Evolutionary conservation across 2,888 invertebrate species (phyloP), one percentile per base, ranked within the genome.

Genomic region (Beris morrisii): DNA sequence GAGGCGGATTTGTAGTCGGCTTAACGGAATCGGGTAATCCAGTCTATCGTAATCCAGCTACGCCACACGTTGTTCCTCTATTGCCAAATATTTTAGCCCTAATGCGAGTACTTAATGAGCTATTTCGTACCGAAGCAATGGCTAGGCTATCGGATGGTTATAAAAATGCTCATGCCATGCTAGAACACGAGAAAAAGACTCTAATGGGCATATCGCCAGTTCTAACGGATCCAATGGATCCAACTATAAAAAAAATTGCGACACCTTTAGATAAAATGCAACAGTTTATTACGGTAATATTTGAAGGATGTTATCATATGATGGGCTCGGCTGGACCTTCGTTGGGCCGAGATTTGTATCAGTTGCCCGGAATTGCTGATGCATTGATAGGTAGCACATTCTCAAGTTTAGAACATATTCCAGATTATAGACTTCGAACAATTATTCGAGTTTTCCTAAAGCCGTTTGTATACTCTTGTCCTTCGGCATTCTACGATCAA

Each of bases 301-400:
- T 92, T 75, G 95, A 95, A 70, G 88, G 87, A 72, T 91, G 93
- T 75, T 91, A 88, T 75, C 90, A 91, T 74, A 84, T 92, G 81
- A 83, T 93, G 75, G 92, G 91, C 30, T 88, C 90, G 44, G 87
- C 91, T 52, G 91, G 92, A 1, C 84, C 86, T 13, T 87, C 90
- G 5, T 83, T 96, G n/a, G 93, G 93, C 0, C 86, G 92, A 73
- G 93, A 95, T 82, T 86, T 96, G 74, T 96, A 93, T 82, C 87
- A 87, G 69, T 83, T 90, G 69, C 85, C 90, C 6, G 89, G 89
- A 57, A 85, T 96, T 61, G 88, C 91, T 45, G 84, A 86, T 69
- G 90, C 89, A 63, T 83, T 96, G 58, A 83, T 88, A 2, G 87
- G 86, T 71, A 89, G 92, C 65, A 72, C 76, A 12, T 81, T 80